phyloP scores from a whole-genome alignment of 2,888 invertebrate species.

The Caenorhabditis imperialis region DNA sequence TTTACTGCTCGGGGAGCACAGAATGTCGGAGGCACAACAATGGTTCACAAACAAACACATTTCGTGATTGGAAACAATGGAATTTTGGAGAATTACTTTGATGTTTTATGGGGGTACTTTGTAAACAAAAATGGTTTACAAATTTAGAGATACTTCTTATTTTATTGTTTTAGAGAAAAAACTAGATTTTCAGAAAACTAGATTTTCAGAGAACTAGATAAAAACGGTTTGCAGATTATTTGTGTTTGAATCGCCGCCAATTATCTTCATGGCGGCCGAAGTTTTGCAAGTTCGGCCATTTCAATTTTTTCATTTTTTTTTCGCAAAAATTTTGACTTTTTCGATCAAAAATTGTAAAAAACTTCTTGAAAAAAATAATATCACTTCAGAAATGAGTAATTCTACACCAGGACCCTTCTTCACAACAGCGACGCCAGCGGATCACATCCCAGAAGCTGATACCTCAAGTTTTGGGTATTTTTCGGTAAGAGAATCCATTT shows the following conservation, averaged over 20 bases:
- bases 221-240: not conserved
- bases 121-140: not conserved
- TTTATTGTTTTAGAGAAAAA: too few species aligned
- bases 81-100: not conserved
- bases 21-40: not conserved
- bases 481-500: too few species aligned
- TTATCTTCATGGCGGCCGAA: not conserved
- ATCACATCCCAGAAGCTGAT: constrained; percentile 13
- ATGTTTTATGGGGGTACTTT: too few species aligned
- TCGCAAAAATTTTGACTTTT: not conserved
- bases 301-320: too few species aligned
- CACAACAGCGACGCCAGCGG: constrained; percentile 43
- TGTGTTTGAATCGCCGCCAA: not conserved
- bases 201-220: too few species aligned
- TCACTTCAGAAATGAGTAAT: constrained; percentile 25
- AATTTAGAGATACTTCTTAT: too few species aligned
- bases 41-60: constrained; percentile 36
- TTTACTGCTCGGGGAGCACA: too few species aligned
- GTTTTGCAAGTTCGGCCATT: not conserved
- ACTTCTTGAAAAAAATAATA: too few species aligned
- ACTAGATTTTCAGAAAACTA: too few species aligned
- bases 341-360: too few species aligned
- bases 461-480: constrained; percentile 15
- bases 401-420: constrained; percentile 35
- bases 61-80: constrained; percentile 20